A percentile compares a stretch with the other conserved stretches of the same genome.
These are phyloP conservation scores for Nowickia ferox DNA, from an alignment of 2,888 invertebrate genomes.

Conservation along the genomic window DNA sequence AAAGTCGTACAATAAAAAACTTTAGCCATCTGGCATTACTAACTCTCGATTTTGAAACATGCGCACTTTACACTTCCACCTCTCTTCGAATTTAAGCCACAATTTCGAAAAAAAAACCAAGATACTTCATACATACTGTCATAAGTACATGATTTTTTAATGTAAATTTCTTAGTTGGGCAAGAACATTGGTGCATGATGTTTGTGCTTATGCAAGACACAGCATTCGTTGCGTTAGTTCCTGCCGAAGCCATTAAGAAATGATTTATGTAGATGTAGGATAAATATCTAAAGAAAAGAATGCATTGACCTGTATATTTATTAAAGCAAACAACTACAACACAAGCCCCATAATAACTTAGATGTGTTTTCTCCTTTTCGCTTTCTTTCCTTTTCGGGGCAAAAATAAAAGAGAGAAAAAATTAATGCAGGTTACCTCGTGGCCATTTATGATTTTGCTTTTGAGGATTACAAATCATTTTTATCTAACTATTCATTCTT, in stretches of 20 bases:
- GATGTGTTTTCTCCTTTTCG: conserved; percentile 17
- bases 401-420: not conserved
- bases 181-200: conserved; percentile 60
- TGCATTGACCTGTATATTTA: conserved; percentile 70
- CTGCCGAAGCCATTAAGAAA: conserved; percentile 3
- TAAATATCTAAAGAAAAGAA: conserved; percentile 36
- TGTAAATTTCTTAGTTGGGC: conserved; percentile 41
- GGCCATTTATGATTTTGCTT: conserved; percentile 1
- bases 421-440: conserved; percentile 30
- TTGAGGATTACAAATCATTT: conserved; percentile 18
- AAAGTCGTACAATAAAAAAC: not conserved
- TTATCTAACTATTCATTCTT: not conserved
- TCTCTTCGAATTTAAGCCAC: conserved; percentile 26
- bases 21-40: conserved; percentile 33
- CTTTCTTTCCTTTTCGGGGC: not conserved
- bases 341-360: conserved; percentile 33
- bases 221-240: not conserved
- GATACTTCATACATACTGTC: conserved; percentile 8
- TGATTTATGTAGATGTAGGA: conserved; percentile 13
- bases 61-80: conserved; percentile 24
- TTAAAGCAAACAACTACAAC: conserved; percentile 23
- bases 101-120: conserved; percentile 45
- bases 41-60: conserved; percentile 24
- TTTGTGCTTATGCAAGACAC: too few relatives aligned
- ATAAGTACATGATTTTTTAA: conserved; percentile 49